A percentile compares a stretch with the other conserved stretches of the same genome.
phyloP scores from a whole-genome alignment of 2,113 vertebrate genomes.

The Paedocypris sp. region DNA sequence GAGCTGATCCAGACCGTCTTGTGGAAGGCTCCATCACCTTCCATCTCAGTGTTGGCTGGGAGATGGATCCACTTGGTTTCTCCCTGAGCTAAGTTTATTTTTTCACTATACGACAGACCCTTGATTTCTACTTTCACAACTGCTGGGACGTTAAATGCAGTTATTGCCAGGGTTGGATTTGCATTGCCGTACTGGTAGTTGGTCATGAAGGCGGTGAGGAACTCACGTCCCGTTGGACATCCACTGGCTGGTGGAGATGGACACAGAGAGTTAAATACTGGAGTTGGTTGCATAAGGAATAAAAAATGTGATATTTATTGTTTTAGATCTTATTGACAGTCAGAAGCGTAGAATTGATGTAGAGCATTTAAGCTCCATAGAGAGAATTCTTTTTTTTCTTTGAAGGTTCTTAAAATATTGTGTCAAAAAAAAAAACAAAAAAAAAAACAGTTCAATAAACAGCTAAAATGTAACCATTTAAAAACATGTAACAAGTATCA shows the following conservation, averaged over 20 bases:
- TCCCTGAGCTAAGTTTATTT: neutral
- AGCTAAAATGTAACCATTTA: too few relatives aligned
- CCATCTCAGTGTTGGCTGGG: constrained; percentile 13
- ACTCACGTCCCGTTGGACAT: constrained; percentile 37
- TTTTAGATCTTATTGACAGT: too few relatives aligned
- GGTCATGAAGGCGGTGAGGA: constrained; percentile 40
- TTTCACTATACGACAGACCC: neutral
- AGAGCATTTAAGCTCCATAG: too few relatives aligned
- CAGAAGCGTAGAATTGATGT: too few relatives aligned
- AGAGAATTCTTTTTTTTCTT: too few relatives aligned
- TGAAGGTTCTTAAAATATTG: too few relatives aligned
- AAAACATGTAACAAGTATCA: too few relatives aligned
- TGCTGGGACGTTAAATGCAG: constrained; percentile 21
- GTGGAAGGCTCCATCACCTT: neutral
- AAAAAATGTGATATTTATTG: neutral
- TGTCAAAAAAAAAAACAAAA: too few relatives aligned
- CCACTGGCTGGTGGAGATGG: constrained; percentile 16
- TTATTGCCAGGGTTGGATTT: constrained; percentile 28
- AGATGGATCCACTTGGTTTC: constrained; percentile 21
- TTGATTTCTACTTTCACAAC: constrained; percentile 26
- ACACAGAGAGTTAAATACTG: neutral
- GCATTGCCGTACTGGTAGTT: constrained; percentile 7
- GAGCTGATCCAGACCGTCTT: constrained; percentile 33
- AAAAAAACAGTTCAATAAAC: too few relatives aligned
- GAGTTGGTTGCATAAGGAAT: neutral